Percentiles rank a stretch among this genome's conserved stretches.
Conservation (phyloP, 2,888 invertebrate genomes). For the Erebia epiphron region DNA sequence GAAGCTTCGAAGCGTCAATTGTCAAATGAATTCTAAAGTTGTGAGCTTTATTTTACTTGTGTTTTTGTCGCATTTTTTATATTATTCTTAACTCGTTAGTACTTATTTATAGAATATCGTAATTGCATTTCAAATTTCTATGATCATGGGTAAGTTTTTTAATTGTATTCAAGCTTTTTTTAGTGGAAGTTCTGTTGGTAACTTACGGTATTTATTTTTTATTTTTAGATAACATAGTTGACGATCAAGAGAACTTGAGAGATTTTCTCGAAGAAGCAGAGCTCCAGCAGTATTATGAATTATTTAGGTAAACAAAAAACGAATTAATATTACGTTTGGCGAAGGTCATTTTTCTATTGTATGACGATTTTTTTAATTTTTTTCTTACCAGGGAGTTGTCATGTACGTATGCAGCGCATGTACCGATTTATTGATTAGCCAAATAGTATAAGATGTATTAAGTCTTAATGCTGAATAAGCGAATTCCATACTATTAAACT, state of each 20-base stretch:
- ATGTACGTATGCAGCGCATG: constrained; percentile 21
- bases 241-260: constrained; percentile 64
- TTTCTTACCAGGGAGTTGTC: constrained; percentile 1
- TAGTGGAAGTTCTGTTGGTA: neutral
- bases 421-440: constrained; percentile 20
- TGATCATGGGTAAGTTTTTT: constrained; percentile 52
- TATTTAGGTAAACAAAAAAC: constrained; percentile 39
- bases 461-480: neutral
- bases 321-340: constrained; percentile 11
- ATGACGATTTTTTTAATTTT: constrained; percentile 18
- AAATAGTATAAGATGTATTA: neutral
- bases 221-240: constrained; percentile 60
- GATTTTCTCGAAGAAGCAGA: constrained; percentile 98
- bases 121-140: neutral
- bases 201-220: constrained; percentile 25
- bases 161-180: neutral
- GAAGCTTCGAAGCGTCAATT: too few relatives aligned
- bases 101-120: neutral
- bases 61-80: neutral
- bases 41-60: too few relatives aligned
- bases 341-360: constrained; percentile 14
- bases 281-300: constrained; percentile 92
- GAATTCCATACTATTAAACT: neutral
- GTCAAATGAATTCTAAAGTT: too few relatives aligned
- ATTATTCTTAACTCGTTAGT: neutral